Percentiles rank a stretch among this genome's conserved stretches.
phyloP scores from a whole-genome alignment of 2,113 vertebrate genomes.

The Castor canadensis region DNA sequence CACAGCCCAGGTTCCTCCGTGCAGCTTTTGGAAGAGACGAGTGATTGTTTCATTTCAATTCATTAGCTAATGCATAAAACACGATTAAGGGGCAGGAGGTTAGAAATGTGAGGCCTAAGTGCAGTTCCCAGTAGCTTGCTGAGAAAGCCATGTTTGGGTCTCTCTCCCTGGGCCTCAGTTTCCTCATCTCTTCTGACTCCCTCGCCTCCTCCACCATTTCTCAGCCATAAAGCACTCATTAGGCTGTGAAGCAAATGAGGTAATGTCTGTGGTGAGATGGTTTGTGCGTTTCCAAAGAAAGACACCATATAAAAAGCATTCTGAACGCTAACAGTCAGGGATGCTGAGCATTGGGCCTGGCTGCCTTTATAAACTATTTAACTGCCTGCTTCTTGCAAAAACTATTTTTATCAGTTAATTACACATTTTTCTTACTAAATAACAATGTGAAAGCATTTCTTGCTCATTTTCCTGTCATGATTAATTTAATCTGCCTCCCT shows the following conservation, averaged over 20 bases:
- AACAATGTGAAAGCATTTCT: conserved; percentile 78
- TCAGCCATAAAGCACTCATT: conserved; percentile 75
- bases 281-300: conserved; percentile 78
- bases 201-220: conserved; percentile 46
- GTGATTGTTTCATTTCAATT: conserved; percentile 54
- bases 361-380: conserved; percentile 78
- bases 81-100: neutral
- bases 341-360: conserved; percentile 74
- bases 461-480: conserved; percentile 84
- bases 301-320: conserved; percentile 81
- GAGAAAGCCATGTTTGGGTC: accelerated
- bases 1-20: conserved; percentile 47
- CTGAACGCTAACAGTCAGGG: conserved; percentile 76
- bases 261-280: conserved; percentile 79
- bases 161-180: conserved; percentile 62
- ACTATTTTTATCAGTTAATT: conserved; percentile 83
- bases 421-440: conserved; percentile 78
- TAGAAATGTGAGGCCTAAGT: neutral
- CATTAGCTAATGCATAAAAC: conserved; percentile 50
- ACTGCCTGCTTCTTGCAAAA: conserved; percentile 79
- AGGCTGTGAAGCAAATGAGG: conserved; percentile 76
- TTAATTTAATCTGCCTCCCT: conserved; percentile 84
- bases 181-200: conserved; percentile 49
- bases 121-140: neutral
- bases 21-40: conserved; percentile 49